Evolutionary conservation across 2,888 invertebrate genomes (phyloP), one percentile per base, ranked within the genome.

Genomic region (Abscondita cerata): DNA sequence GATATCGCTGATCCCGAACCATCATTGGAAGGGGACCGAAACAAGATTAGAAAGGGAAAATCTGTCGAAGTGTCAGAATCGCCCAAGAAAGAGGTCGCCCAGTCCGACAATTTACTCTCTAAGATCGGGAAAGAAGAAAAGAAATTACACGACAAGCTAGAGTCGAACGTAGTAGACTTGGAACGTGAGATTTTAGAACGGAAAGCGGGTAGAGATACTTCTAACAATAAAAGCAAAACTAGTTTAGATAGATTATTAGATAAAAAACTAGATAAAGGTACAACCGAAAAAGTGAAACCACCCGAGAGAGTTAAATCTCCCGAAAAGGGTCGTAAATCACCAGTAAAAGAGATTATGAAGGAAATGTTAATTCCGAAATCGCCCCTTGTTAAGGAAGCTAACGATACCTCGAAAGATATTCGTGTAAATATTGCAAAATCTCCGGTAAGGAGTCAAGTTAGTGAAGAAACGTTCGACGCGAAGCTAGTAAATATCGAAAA

Each of bases 121-220:
- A 71, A 84, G 87, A 76, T 86, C 82, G 81, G 85, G 84, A 82
- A 87, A 87, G 76, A 82, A 84, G 81, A 87, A 83, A 84, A 86
- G 83, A 84, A 85, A 82, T 58, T 85, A 78, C 83, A 80, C 65
- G 80, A 75, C 51, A 69, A 59, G 20, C 33, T 34, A 5, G 52
- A 56, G 38, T 50, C 66, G 6, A 70, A 66, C 18, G 51, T 74
- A 3, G 66, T 70, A 20, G 75, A 78, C 59, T 69, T 82, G 13
- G 84, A 79, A 68, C 78, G 75, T 74, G 83, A 78, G 75, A 82
- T 75, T 70, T 75, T 75, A 54, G 80, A 75, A 68, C 73, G 76
- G 57, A 81, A 74, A 67, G 74, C 78, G 34, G 69, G 81, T 67
- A 62, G 80, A 74, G 73, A 81, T 68, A 52, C 16, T 20, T 46